phyloP scores from a whole-genome alignment of 2,888 invertebrate genomes.

The Dichetophora obliterata region DNA sequence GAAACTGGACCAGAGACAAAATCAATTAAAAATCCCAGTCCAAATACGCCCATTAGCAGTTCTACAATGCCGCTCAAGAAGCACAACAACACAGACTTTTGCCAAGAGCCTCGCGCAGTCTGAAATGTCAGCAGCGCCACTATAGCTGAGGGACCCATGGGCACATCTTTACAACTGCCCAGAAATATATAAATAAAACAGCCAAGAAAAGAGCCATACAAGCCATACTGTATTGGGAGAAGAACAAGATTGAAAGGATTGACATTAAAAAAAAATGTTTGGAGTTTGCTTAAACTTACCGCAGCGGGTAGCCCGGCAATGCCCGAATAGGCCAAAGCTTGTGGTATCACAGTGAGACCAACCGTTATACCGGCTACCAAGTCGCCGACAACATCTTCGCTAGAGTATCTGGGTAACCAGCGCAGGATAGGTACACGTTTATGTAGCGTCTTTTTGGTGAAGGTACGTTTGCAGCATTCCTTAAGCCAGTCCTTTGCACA shows the following conservation, averaged over 20 bases:
- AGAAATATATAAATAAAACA: conserved; percentile 91
- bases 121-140: conserved; percentile 88
- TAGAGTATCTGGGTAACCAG: conserved; percentile 84
- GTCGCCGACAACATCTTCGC: conserved; percentile 84
- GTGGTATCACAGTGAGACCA: conserved; percentile 93
- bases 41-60: conserved; percentile 84
- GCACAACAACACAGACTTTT: conserved; percentile 78
- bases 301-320: conserved; percentile 83
- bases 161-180: conserved; percentile 93
- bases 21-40: conserved; percentile 88
- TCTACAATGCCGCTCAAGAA: conserved; percentile 82
- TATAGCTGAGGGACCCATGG: conserved; percentile 93
- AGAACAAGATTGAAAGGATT: conserved; percentile 1
- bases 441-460: conserved; percentile 79
- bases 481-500: conserved; percentile 68
- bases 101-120: conserved; percentile 75
- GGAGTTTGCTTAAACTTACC: conserved; percentile 65
- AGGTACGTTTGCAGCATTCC: conserved; percentile 70
- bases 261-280: too few species aligned
- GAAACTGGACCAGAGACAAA: conserved; percentile 92
- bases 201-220: conserved; percentile 94
- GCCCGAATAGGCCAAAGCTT: conserved; percentile 85
- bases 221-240: conserved; percentile 79
- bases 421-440: conserved; percentile 80
- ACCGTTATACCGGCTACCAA: conserved; percentile 92